Conservation (phyloP, 2,113 vertebrate genomes). For the Sinocyclocheilus anshuiensis region DNA sequence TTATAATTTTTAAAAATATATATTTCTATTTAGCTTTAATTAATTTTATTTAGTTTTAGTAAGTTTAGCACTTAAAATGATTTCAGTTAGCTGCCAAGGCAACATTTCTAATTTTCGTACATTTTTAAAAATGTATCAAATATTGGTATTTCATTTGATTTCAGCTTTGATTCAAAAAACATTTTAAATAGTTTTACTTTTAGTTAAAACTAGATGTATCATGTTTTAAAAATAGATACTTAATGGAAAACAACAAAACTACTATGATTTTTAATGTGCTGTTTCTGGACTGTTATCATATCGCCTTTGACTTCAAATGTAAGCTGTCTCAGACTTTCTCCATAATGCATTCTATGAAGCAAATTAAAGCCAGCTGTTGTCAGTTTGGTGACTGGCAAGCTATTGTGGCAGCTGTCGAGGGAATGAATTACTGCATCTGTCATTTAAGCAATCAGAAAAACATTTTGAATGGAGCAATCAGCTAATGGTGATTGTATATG, state of each 20-base stretch:
- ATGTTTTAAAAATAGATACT: no score
- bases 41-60: not conserved
- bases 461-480: not conserved
- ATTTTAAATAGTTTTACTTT: no score
- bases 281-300: not conserved
- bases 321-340: not conserved
- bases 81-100: no score
- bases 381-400: not conserved
- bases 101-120: no score
- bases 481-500: not conserved
- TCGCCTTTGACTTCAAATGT: not conserved
- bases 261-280: no score
- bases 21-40: not conserved
- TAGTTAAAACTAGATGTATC: no score
- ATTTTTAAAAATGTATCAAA: no score
- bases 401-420: conserved; percentile 1
- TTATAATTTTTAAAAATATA: not conserved
- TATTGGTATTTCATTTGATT: no score
- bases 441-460: conserved; percentile 56
- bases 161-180: no score
- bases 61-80: no score
- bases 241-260: no score
- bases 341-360: not conserved
- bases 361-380: not conserved
- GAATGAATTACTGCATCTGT: conserved; percentile 38